Conservation (phyloP, 2,113 vertebrate genomes). For the Pomatorhinus ruficollis region DNA sequence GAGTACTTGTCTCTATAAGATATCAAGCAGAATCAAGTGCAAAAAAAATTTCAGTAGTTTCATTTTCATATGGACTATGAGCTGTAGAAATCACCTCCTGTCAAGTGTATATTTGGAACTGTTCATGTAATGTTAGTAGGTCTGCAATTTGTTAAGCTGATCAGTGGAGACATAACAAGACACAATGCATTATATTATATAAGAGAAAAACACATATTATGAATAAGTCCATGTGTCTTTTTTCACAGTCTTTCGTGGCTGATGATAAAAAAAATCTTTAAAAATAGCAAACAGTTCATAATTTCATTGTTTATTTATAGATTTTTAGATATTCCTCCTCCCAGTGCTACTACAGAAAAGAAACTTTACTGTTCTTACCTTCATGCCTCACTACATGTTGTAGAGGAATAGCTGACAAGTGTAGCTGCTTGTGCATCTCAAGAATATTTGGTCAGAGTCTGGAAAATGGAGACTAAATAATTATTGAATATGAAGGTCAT, state of each 20-base stretch:
- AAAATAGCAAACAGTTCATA: background rate
- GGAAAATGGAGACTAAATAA: background rate
- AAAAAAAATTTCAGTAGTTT: background rate
- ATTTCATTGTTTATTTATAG: background rate
- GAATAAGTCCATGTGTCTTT: background rate
- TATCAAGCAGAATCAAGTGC: background rate
- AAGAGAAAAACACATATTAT: background rate
- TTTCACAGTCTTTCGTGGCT: background rate
- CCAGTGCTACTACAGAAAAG: background rate
- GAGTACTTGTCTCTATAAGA: background rate
- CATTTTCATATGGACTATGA: background rate
- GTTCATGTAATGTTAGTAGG: background rate
- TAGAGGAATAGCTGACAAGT: background rate
- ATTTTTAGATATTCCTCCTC: background rate
- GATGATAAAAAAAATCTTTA: background rate
- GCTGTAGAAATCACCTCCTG: background rate
- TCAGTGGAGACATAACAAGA: background rate
- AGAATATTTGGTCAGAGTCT: background rate
- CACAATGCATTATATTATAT: background rate
- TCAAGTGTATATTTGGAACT: background rate
- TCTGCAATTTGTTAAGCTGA: background rate
- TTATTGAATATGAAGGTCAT: background rate
- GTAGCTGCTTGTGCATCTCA: background rate
- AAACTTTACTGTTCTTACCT: background rate
- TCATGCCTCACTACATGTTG: background rate